Base-by-base conservation (phyloP, 2,888 invertebrate species). In the Tridacna crocea region DNA sequence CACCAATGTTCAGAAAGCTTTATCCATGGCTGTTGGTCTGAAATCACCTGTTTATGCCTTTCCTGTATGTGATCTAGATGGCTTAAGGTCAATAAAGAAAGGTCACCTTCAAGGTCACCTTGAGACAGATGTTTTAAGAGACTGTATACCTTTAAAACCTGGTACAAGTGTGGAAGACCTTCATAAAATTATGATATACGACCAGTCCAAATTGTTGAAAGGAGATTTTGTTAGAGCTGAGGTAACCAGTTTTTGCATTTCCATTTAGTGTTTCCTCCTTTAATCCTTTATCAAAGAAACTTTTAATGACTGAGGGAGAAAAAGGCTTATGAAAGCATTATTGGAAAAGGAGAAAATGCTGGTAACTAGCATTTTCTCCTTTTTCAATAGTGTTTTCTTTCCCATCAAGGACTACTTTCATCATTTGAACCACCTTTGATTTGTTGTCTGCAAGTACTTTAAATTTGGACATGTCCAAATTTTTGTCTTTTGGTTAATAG, bases 141-240 rank as follows among this genome's bases (percentile, higher is more conserved):
- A 91, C 77, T 90, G 90, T 79, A 82, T 91, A 47, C 80, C 85
- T n/a, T 78, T 91, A 48, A 89, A 87, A 68, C 89, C 90, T 0
- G 86, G 85, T 13, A 89, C 89, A 15, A 89, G 87, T 3, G 87
- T 88, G 0, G 87, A 90, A 19, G 88, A 88, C 70, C 73, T 90
- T 19, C 87, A 88, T 65, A 84, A 77, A 19, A 80, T 85, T 0
- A 72, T 91, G 74, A 75, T 70, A 24, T 87, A 89, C 77, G 87
- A 88, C 55, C 91, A 89, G 17, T 27, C 84, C 8, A 77, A 80
- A 12, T 84, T 91, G 12, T 63, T 89, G 36, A 79, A 89, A 15
- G 90, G 91, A 19, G 91, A 90, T 61, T 91, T 90, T 85, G 90
- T 91, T 4, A 82, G 90, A 76, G 90, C 90, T 36, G 91, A 91